Base-by-base conservation (phyloP, 2,113 vertebrate species). In the Natator depressus region DNA sequence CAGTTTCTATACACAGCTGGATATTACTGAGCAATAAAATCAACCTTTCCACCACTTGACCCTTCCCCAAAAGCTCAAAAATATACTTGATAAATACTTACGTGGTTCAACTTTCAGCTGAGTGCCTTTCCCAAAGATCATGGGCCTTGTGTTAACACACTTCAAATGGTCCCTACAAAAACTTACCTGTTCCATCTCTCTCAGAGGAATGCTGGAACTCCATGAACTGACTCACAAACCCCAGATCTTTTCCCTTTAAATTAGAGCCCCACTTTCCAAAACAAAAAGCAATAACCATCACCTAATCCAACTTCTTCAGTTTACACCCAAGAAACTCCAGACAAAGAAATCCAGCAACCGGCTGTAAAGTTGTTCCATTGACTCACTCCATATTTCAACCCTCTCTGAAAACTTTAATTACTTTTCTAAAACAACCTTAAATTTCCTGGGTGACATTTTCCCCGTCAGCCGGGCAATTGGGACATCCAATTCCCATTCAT, bases 381-480 rank as follows among this genome's bases (percentile, higher is more conserved):
- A 38, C 5, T 8, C n/a, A 72, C 17, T 8, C 35, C 19, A 46
- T 24, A 46, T 76, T 76, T 46, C 72, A 76, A 42, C 38, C 38
- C 38, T 76, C 19, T 76, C 22, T 76, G 72, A 42, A 76, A 25
- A 25, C 5, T 38, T 6, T 27, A 46, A 46, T 76, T 10, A 24
- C 12, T 24, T 76, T 46, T 46, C 6, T 24, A 3, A 42, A 42
- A 22, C 20, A 20, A 6, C 62, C 7, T 69, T 57, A 35, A 19
- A 69, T n/a, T 42, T 9, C 38, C 6, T 20, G 17, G 69, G 10
- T 27, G 24, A 42, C 72, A 76, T 24, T 46, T 76, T 46, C 24
- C 25, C 38, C 25, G 7, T 76, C 3, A 6, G 24, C 42, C 3
- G 2, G 1, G 6, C 8, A 13, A 47, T 27, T 14, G 27, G 42